Evolutionary conservation across 2,113 vertebrate genomes (phyloP).

Genomic region (Morone saxatilis): DNA sequence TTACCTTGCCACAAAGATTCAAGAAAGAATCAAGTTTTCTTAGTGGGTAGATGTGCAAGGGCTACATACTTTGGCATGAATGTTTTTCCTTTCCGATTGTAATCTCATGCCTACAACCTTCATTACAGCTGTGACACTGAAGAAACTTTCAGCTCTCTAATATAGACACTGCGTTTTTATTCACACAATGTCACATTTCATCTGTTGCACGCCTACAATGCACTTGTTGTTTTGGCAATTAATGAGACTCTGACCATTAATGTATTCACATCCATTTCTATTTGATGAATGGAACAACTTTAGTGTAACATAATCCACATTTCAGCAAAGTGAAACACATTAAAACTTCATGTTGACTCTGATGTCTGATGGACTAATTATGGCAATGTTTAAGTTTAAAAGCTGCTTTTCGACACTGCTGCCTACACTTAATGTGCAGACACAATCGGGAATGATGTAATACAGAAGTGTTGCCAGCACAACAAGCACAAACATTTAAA

Average conservation of each 20-base stretch:
- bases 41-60: constrained; percentile 7
- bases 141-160: constrained; percentile 1
- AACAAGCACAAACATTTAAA: background rate
- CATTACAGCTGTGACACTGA: background rate
- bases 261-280: constrained; percentile 13
- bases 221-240: background rate
- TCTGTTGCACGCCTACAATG: background rate
- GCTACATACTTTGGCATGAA: constrained; percentile 7
- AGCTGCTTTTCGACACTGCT: background rate
- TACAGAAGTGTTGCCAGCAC: background rate
- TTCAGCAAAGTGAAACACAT: background rate
- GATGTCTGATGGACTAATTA: background rate
- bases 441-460: background rate
- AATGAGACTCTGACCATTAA: background rate
- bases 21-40: constrained; percentile 1
- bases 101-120: background rate
- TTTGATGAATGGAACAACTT: background rate
- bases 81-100: background rate
- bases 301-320: background rate
- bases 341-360: constrained; percentile 2
- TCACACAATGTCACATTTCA: constrained; percentile 11
- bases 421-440: background rate
- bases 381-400: background rate
- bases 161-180: background rate
- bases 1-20: constrained; percentile 18